A percentile compares a stretch with the other conserved stretches of the same genome.
Conservation (phyloP, 2,113 vertebrate species). For the Ameiurus melas region DNA sequence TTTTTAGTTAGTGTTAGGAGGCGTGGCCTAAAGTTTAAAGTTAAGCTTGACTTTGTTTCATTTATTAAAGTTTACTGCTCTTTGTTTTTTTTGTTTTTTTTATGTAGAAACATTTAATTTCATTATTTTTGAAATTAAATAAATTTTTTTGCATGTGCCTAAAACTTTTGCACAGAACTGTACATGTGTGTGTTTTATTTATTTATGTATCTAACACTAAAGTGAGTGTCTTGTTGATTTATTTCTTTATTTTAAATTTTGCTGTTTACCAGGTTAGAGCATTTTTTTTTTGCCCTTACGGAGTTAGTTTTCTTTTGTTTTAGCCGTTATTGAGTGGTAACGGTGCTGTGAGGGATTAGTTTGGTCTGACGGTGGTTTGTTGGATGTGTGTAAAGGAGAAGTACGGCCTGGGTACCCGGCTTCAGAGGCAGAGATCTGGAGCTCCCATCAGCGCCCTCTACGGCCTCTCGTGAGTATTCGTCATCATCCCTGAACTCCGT, state of each 20-base stretch:
- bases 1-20: background rate
- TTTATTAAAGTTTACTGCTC: no score
- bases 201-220: no score
- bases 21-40: background rate
- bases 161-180: no score
- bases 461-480: constrained; percentile 89
- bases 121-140: no score
- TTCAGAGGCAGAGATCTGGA: constrained; percentile 90
- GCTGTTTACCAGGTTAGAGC: background rate
- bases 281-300: background rate
- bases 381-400: constrained; percentile 81
- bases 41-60: no score
- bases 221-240: background rate
- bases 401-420: constrained; percentile 91
- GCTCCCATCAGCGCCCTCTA: constrained; percentile 88
- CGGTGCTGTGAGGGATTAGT: background rate
- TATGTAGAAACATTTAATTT: no score
- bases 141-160: no score
- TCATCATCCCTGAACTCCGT: background rate
- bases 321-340: background rate
- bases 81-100: no score
- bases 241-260: no score
- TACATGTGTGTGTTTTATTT: no score
- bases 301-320: no score
- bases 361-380: constrained; percentile 20